Evolutionary conservation across 2,113 vertebrate species (phyloP), one percentile per base, ranked within the genome.

Genomic region (Pionites leucogaster): DNA sequence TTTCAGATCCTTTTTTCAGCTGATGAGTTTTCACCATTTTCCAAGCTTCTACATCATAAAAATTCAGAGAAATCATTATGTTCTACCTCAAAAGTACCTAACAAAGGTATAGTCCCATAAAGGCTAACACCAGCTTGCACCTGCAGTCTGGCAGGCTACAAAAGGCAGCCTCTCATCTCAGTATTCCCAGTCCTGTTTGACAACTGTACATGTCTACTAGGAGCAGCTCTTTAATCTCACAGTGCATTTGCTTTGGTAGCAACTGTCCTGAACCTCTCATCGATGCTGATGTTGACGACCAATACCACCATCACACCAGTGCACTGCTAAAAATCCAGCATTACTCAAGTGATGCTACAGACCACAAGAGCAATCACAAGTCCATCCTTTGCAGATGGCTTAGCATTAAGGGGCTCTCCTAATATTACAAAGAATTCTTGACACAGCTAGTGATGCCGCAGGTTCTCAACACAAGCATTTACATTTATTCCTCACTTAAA

Each of bases 251-350:
- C 31, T 77, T 91, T 5, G 7, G 80, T 23, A 90, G 90, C 75
- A 90, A 86, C 82, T 90, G 78, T 89, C 19, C 5, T 52, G 25
- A 82, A 64, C 27, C n/a, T 83, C 90, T 88, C 23, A 2, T 46
- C 37, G 29, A 49, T 52, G 88, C 80, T 65, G 74, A 77, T 31
- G 46, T 17, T 24, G 82, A 94, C 62, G 92, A 50, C 50, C 82
- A 97, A 74, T 68, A 80, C 59, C 50, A 83, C 35, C 88, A 53
- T 53, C 39, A 31, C 37, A 70, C 31, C 70, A 85, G 53, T 62
- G 78, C 0, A 0, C 22, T 20, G 52, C 69, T 75, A 46, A 62
- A 82, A 80, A 14, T 24, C 5, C 2, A 0, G 1, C 0, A 0
- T 39, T 57, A 41, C 55, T 67, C 33, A 6, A 50, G 33, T 42